phyloP scores from a whole-genome alignment of 2,113 vertebrate genomes.

The Toxotes chatareus region DNA sequence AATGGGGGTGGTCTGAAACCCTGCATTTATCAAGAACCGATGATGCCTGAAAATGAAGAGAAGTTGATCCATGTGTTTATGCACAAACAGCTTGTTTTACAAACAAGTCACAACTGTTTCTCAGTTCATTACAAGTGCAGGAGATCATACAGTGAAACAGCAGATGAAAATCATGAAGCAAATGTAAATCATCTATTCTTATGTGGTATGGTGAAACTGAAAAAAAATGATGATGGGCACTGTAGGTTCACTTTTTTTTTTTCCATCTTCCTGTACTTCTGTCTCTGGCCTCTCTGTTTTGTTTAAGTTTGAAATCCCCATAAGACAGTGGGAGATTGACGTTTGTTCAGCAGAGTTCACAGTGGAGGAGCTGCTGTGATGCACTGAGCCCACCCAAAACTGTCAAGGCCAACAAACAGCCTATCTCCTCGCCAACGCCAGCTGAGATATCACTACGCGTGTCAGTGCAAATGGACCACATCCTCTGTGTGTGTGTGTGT shows the following conservation, averaged over 20 bases:
- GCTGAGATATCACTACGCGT: conserved; percentile 72
- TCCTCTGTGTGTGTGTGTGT: conserved; percentile 72
- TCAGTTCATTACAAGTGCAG: conserved; percentile 35
- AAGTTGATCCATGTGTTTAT: conserved; percentile 72
- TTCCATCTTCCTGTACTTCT: conserved; percentile 29
- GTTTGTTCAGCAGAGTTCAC: conserved; percentile 79
- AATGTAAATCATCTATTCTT: neutral
- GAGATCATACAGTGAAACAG: conserved; percentile 19
- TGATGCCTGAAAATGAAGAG: conserved; percentile 72
- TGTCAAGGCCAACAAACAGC: conserved; percentile 81
- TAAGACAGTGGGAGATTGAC: conserved; percentile 74
- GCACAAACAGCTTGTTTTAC: conserved; percentile 69
- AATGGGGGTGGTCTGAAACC: conserved; percentile 76
- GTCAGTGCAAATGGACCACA: conserved; percentile 79
- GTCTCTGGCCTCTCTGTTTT: conserved; percentile 57
- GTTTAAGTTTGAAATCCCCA: conserved; percentile 74
- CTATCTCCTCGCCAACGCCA: conserved; percentile 68
- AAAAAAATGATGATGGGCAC: neutral
- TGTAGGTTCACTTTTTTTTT: neutral
- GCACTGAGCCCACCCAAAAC: conserved; percentile 77
- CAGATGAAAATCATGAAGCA: neutral
- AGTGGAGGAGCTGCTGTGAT: conserved; percentile 70
- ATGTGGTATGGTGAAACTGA: neutral
- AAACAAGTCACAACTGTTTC: conserved; percentile 43
- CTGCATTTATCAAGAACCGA: conserved; percentile 70